These are phyloP conservation scores for Anoplius nigerrimus DNA, from an alignment of 2,888 invertebrate genomes.

Conservation along the genomic window DNA sequence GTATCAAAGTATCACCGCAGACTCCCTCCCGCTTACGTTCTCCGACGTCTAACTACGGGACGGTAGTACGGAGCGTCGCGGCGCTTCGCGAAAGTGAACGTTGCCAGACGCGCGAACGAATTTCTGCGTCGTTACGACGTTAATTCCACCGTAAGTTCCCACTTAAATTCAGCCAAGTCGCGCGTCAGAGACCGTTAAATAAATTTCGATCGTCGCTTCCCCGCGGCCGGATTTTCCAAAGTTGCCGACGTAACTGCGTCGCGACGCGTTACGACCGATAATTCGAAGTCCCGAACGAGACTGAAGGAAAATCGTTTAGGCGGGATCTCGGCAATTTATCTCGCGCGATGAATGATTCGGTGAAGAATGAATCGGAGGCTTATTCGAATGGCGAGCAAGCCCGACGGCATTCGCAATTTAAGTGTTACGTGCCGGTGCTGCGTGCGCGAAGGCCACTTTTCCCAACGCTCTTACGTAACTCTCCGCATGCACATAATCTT, in stretches of 20 bases:
- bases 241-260: too few species aligned
- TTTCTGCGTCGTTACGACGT: constrained; percentile 12
- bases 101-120: constrained; percentile 25
- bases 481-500: constrained; percentile 19
- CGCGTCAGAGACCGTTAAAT: too few species aligned
- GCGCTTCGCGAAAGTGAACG: neutral
- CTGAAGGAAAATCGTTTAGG: too few species aligned
- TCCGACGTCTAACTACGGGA: constrained; percentile 34
- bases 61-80: constrained; percentile 22
- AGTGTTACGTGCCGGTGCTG: constrained; percentile 13
- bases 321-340: too few species aligned
- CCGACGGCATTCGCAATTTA: neutral
- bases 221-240: too few species aligned
- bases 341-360: too few species aligned
- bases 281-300: too few species aligned
- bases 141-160: neutral
- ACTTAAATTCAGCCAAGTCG: too few species aligned
- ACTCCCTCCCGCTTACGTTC: constrained; percentile 15
- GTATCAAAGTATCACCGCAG: constrained; percentile 24
- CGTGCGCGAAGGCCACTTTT: constrained; percentile 33
- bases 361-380: too few species aligned
- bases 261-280: too few species aligned
- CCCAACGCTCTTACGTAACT: constrained; percentile 35
- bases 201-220: too few species aligned
- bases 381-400: too few species aligned